A percentile compares a stretch with the other conserved stretches of the same genome.
Conservation (phyloP, 2,888 invertebrate species). For the Chloroclystis v-ata region DNA sequence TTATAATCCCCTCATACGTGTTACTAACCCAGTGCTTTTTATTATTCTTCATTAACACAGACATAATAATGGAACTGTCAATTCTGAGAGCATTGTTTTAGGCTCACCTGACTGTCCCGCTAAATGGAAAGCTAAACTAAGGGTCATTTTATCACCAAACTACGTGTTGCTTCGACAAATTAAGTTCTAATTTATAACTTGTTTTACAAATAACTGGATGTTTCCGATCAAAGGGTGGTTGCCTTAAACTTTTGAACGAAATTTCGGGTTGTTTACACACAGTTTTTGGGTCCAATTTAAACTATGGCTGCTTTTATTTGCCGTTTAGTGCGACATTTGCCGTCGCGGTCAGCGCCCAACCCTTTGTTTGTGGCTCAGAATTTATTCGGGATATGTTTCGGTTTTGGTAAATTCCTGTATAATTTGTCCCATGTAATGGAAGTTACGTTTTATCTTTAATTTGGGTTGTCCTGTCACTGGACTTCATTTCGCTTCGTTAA, state of each 20-base stretch:
- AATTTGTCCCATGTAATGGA: conserved; percentile 61
- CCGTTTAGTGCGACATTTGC: conserved; percentile 72
- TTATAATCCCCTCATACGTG: too few species aligned
- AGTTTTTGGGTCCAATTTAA: conserved; percentile 74
- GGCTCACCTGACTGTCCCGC: not conserved
- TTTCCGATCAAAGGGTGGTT: conserved; percentile 55
- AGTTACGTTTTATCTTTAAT: conserved; percentile 67
- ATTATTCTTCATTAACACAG: not conserved
- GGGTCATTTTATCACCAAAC: not conserved
- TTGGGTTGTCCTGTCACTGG: conserved; percentile 53
- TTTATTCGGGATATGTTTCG: conserved; percentile 53
- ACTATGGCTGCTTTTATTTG: conserved; percentile 74
- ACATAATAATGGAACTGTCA: not conserved
- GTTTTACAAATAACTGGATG: conserved; percentile 49
- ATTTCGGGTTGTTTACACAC: conserved; percentile 68
- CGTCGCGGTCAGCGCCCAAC: conserved; percentile 53
- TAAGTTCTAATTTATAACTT: conserved; percentile 37
- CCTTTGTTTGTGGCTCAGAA: conserved; percentile 63
- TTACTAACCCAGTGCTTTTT: not conserved
- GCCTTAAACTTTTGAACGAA: conserved; percentile 59
- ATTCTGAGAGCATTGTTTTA: not conserved
- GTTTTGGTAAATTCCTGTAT: conserved; percentile 53
- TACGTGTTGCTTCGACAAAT: conserved; percentile 28
- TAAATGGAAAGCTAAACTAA: conserved; percentile 6
- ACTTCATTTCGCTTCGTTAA: conserved; percentile 53